Base-by-base conservation (phyloP, 1,140 invertebrate species). In the Zaprionus tsacasi region DNA sequence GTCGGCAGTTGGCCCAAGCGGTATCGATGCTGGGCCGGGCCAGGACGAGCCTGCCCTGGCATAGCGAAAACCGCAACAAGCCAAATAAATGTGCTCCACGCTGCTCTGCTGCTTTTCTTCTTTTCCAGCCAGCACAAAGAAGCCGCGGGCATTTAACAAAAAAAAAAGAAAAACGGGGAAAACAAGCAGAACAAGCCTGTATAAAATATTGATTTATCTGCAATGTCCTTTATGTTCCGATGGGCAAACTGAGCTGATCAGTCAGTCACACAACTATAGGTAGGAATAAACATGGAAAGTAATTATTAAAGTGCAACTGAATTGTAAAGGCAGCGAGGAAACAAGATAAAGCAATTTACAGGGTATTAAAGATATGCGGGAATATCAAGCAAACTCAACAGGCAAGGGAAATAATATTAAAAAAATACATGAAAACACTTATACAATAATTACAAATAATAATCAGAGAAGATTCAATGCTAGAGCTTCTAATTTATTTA, bases 31-130 rank as follows among this genome's bases (percentile, higher is more conserved):
- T 25, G 17, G 45, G 17, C 45, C 17, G 17, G 3, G 2, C 8
- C 3, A n/a, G n/a, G n/a, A n/a, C n/a, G 45, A 13, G 21, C 21
- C n/a, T 5, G 17, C 1, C 21, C 4, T 50, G 45, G 45, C n/a
- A 8, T 3, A 45, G 45, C 45, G 77, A 73, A 73, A 75, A 79
- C 82, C 82, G 69, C 82, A 87, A 88, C 80, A 88, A 87, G 82
- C 83, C 77, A 88, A 87, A 88, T 87, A 82, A 82, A 82, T 86
- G 79, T 86, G 79, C 69, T 79, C 72, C 54, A 11, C 13, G 13
- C 8, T 50, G 17, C 54, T 61, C 48, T 55, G 55, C 52, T 70
- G 35, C 48, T 65, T 30, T 60, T 13, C 40, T 50, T 50, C 36
- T 33, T 38, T 45, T 6, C 40, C 40, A 30, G 27, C 6, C 27